These are phyloP conservation scores for Datnioides undecimradiatus DNA, from an alignment of 2,113 vertebrate genomes.

Conservation along the genomic window DNA sequence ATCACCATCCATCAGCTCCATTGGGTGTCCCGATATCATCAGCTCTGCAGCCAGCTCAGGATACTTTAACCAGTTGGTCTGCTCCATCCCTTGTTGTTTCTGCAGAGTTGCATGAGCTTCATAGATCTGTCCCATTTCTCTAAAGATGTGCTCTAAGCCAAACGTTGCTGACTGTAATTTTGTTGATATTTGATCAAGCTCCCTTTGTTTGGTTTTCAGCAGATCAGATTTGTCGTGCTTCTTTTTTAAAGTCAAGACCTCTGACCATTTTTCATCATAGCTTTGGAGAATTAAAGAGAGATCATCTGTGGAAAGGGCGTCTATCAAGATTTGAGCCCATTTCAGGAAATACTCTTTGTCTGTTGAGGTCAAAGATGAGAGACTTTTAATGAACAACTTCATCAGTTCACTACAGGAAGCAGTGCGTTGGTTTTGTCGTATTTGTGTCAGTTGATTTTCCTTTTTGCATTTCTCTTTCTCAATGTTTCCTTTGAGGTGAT, in stretches of 20 bases:
- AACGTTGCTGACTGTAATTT: slow-evolving; percentile 70
- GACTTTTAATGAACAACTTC: slow-evolving; percentile 36
- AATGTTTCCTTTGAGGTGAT: slow-evolving; percentile 72
- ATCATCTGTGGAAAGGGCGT: slow-evolving; percentile 53
- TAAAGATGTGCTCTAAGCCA: slow-evolving; percentile 81
- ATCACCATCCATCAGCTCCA: slow-evolving; percentile 89
- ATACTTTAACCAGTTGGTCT: slow-evolving; percentile 46
- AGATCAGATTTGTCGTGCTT: slow-evolving; percentile 33
- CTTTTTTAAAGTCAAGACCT: slow-evolving; percentile 64
- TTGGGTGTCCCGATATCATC: slow-evolving; percentile 83
- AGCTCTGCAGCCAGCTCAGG: slow-evolving; percentile 82
- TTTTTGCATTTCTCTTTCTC: slow-evolving; percentile 73
- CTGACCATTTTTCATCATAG: slow-evolving; percentile 71
- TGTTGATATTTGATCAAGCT: slow-evolving; percentile 70
- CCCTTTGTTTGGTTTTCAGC: slow-evolving; percentile 5
- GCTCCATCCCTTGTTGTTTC: neutral
- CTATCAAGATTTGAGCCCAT: slow-evolving; percentile 74
- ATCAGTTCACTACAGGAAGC: slow-evolving; percentile 30
- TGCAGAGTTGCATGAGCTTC: slow-evolving; percentile 74
- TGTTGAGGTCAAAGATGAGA: slow-evolving; percentile 41
- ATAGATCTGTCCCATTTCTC: slow-evolving; percentile 77
- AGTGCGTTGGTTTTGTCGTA: slow-evolving; percentile 68
- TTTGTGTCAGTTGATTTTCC: slow-evolving; percentile 67
- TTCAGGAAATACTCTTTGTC: slow-evolving; percentile 79
- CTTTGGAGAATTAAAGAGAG: slow-evolving; percentile 60